Evolutionary conservation across 2,888 invertebrate genomes (phyloP), one percentile per base, ranked within the genome.

Genomic region (Pristionchus arcanus): DNA sequence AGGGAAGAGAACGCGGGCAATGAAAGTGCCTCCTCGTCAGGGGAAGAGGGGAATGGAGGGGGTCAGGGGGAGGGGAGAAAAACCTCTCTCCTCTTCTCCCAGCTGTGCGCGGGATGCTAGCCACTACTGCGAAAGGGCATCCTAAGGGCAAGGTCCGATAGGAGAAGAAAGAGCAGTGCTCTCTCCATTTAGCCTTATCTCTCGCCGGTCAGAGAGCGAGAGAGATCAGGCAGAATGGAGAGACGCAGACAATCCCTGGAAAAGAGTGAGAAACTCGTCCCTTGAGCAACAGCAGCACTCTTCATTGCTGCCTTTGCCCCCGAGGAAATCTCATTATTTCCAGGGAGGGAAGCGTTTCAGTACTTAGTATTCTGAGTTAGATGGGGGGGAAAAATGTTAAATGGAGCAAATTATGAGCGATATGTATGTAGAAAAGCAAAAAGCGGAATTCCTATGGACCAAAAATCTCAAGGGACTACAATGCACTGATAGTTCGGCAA

Each of bases 51-150:
- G 42, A 25, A 42, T 16, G n/a, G 81, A 81, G 81, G 42, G 81
- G 49, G 81, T 71, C 31, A 34, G 25, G n/a, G n/a, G 42, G 42
- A 13, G 42, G 42, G 42, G 42, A 49, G 42, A 81, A 53, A 81
- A 42, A 53, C n/a, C 37, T 74, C 71, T 28, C n/a, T n/a, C 68
- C 68, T 28, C 42, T 42, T 42, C 42, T n/a, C 68, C 71, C 49
- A 81, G 81, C 81, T 53, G 74, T 21, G 74, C 71, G 42, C 81
- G 4, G 2, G 25, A 16, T 42, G 2, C n/a, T n/a, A n/a, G 3
- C 37, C 81, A 81, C 81, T 81, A 81, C 49, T 49, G 49, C 49
- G 37, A 81, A 81, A 81, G 81, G 81, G 81, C 81, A 81, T 81
- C 49, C 81, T 81, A 81, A 81, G 81, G 81, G 28, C 81, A 81